Conservation (phyloP, 2,113 vertebrate species). For the Oncorhynchus clarkii region DNA sequence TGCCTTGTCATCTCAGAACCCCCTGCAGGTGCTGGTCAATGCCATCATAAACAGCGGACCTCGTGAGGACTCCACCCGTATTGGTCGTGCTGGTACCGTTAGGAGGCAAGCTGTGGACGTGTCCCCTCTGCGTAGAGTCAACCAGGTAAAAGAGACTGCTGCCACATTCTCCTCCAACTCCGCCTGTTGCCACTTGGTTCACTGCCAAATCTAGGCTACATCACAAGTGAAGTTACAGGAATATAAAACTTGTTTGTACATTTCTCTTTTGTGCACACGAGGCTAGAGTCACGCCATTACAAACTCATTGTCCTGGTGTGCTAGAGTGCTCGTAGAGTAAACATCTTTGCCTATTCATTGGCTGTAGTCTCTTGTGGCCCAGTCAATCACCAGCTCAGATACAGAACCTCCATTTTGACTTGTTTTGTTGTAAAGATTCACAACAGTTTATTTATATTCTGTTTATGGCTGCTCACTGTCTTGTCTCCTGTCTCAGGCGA, state of each 20-base stretch:
- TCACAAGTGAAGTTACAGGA: too few species aligned
- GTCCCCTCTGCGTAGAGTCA: conserved; percentile 89
- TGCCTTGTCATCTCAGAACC: conserved; percentile 76
- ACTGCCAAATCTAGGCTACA: neutral
- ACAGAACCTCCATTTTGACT: conserved; percentile 43
- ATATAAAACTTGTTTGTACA: neutral
- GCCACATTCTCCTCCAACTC: neutral
- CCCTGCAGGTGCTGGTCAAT: conserved; percentile 90
- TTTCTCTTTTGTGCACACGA: conserved; percentile 39
- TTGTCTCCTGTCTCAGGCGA: conserved; percentile 73
- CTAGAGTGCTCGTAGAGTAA: conserved; percentile 77
- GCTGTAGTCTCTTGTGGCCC: conserved; percentile 66
- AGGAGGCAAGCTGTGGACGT: conserved; percentile 92
- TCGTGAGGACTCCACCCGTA: conserved; percentile 92
- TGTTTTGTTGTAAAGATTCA: too few species aligned
- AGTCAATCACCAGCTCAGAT: conserved; percentile 75
- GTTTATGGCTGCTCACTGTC: neutral
- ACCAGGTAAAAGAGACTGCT: conserved; percentile 76
- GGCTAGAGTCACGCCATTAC: conserved; percentile 76
- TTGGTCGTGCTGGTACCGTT: conserved; percentile 90
- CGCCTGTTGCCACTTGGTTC: too few species aligned
- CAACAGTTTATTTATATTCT: neutral
- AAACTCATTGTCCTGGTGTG: conserved; percentile 69
- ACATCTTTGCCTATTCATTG: conserved; percentile 77
- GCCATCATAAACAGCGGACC: conserved; percentile 96